These are phyloP conservation scores for Beris chalybata DNA, from an alignment of 2,888 invertebrate species.

Conservation along the genomic window DNA sequence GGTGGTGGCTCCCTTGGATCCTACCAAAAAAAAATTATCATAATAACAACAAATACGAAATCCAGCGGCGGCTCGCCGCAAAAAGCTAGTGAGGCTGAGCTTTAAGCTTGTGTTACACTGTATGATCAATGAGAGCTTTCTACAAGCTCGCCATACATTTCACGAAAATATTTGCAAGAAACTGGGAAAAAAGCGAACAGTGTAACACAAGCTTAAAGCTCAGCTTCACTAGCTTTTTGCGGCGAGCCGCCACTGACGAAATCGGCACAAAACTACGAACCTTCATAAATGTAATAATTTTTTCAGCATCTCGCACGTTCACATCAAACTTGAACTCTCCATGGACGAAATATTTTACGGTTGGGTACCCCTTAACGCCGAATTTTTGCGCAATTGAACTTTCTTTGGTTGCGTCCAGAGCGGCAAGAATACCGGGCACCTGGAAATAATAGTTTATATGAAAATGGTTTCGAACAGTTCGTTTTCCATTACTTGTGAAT, in stretches of 20 bases:
- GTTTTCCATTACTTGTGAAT: slow-evolving; percentile 61
- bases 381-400: slow-evolving; percentile 67
- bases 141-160: no score
- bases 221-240: background rate
- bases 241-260: no score
- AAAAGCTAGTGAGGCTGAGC: no score
- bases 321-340: slow-evolving; percentile 80
- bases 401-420: slow-evolving; percentile 83
- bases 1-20: slow-evolving; percentile 83
- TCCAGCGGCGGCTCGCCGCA: no score
- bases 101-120: no score
- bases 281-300: slow-evolving; percentile 81
- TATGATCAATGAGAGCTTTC: no score
- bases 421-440: slow-evolving; percentile 76
- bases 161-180: no score
- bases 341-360: slow-evolving; percentile 74
- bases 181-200: no score
- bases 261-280: slow-evolving; percentile 43
- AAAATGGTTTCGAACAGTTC: background rate
- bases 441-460: slow-evolving; percentile 42
- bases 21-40: slow-evolving; percentile 43
- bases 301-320: slow-evolving; percentile 73
- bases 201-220: no score
- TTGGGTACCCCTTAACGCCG: slow-evolving; percentile 77
- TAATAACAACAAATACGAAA: background rate